Base-by-base conservation (phyloP, 2,113 vertebrate species). In the Uria aalge region DNA sequence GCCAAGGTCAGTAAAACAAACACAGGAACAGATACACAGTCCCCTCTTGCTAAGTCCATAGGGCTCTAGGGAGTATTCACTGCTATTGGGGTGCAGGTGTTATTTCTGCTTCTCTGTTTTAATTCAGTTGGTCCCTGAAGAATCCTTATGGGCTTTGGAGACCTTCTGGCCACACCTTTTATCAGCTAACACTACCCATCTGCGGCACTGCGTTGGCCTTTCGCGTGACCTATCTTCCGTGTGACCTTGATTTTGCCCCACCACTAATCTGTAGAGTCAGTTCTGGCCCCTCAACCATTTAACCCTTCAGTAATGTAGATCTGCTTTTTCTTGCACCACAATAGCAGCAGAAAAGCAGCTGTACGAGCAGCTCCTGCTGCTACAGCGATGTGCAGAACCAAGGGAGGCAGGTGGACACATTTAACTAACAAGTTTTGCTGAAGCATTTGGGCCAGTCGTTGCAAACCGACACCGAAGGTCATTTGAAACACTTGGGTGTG, bases 61-160 rank as follows among this genome's bases (percentile, higher is more conserved):
- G n/a, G 40, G n/a, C 88, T n/a, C 91, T 3, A 5, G 81, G 87
- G 89, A 57, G 77, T 53, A 56, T 41, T 73, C 81, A 11, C 7
- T 19, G 87, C 81, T 94, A 22, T 96, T 91, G 94, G 96, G 95
- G 93, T 95, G 93, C 96, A 97, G 96, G 91, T 97, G 96, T 85
- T 97, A 63, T 66, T 97, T 91, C 86, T 83, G 91, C 92, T 83
- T 52, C 77, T 66, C 76, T 76, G 67, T 94, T 97, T 94, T 95
- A 94, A 96, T 97, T 97, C 92, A 76, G 48, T 36, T 20, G 41
- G 77, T 96, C 94, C 94, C 96, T 94, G 74, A 96, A 96, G 92
- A 76, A 87, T 94, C 94, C 91, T 85, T 94, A 91, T 79, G 91
- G 89, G 94, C 92, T 95, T 96, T 92, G 81, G 89, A 95, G 94